Base-by-base conservation (phyloP, 92 coral and sea anemone species). In the Diadumene lineata region DNA sequence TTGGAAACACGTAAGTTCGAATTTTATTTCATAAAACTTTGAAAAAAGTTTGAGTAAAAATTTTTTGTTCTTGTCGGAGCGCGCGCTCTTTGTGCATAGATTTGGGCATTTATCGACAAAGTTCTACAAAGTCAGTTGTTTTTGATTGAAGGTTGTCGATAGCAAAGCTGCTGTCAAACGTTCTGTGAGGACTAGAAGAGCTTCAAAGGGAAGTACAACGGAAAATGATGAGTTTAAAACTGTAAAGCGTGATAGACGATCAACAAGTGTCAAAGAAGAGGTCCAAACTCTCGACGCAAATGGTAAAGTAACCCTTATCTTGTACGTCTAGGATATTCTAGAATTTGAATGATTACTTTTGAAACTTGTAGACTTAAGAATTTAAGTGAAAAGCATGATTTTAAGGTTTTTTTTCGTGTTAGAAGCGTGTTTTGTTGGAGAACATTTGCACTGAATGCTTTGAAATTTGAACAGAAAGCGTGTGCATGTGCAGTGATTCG, bases 1-100 rank as follows among this genome's bases (percentile, higher is more conserved):
- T 81, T 96, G 99, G 99, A 92, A 85, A 69, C 99, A 96, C 74
- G 99, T 96, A 85, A 84, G 99, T 75, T 8, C 32, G 22, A 33
- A 43, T 66, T 79, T 58, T n/a, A n/a, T n/a, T n/a, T n/a, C n/a
- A n/a, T n/a, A n/a, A n/a, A n/a, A n/a, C n/a, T n/a, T 38, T 4
- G 48, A 38, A 38, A 38, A 38, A 38, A 13, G 7, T 6, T 38
- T 6, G 48, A 38, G 48, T 38, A 4, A 4, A n/a, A n/a, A 38
- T 38, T 6, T 38, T 6, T 38, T 38, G 48, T 13, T 38, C 13
- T 38, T 38, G 13, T 6, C 6, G 48, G 48, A 38, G 48, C 75
- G 30, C 62, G 75, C 44, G 34, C 43, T 11, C 31, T 74, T 74
- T 74, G 79, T 43, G 79, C 70, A 74, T 72, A 72, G 68, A 62